Conservation (phyloP, 2,888 invertebrate species). For the Amaurobius ferox region DNA sequence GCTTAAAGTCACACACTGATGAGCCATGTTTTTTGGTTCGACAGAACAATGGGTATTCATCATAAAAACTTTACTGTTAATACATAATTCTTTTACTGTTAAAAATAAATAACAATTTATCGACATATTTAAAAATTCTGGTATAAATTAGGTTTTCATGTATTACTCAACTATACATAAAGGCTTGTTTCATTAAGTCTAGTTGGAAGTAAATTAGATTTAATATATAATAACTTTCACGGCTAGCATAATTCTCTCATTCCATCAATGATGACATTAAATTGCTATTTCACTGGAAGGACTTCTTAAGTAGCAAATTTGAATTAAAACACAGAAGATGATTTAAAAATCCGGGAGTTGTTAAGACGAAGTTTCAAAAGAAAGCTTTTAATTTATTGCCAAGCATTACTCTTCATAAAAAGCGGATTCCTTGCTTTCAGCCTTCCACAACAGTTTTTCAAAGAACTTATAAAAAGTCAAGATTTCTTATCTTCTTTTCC, state of each 20-base stretch:
- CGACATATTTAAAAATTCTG: too few species aligned
- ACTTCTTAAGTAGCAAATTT: slow-evolving; percentile 1
- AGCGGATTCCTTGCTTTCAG: slow-evolving; percentile 25
- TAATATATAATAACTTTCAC: not conserved
- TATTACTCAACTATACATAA: too few species aligned
- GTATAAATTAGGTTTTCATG: too few species aligned
- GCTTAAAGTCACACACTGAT: too few species aligned
- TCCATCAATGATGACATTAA: too few species aligned
- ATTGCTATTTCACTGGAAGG: not conserved
- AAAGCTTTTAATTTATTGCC: slow-evolving; percentile 57
- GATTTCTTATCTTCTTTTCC: slow-evolving; percentile 40
- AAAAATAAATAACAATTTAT: not conserved
- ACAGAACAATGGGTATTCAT: too few species aligned
- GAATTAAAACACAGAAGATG: slow-evolving; percentile 37
- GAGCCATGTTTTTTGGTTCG: too few species aligned
- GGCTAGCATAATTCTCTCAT: not conserved
- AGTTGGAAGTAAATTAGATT: not conserved
- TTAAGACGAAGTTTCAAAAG: slow-evolving; percentile 32
- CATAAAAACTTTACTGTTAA: too few species aligned
- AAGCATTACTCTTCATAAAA: slow-evolving; percentile 46
- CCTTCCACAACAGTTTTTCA: slow-evolving; percentile 18
- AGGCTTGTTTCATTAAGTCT: not conserved
- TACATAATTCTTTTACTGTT: not conserved
- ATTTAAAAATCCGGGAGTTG: slow-evolving; percentile 26
- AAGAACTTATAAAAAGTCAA: slow-evolving; percentile 29